These are phyloP conservation scores for Crepidodera aurea DNA, from an alignment of 2,888 invertebrate species.

Conservation along the genomic window DNA sequence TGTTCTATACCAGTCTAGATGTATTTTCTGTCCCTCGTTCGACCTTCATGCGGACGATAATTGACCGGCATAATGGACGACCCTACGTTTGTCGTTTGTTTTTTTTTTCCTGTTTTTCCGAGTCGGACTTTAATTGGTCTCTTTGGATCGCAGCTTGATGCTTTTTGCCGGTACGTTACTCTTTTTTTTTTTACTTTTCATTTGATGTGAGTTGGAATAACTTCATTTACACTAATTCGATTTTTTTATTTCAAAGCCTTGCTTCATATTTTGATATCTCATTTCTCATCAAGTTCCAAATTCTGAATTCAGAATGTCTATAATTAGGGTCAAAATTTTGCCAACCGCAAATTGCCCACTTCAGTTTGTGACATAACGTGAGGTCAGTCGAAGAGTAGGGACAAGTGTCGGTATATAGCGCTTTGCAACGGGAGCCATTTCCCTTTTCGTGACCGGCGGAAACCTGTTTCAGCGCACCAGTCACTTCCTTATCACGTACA, in stretches of 20 bases:
- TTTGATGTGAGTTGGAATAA: slow-evolving; percentile 14
- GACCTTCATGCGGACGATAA: slow-evolving; percentile 37
- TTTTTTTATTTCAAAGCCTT: too few relatives aligned
- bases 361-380: slow-evolving; percentile 17
- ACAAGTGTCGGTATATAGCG: too few relatives aligned
- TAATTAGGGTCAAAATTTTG: neutral
- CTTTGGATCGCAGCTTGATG: slow-evolving; percentile 27
- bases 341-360: slow-evolving; percentile 11
- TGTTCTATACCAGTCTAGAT: too few relatives aligned
- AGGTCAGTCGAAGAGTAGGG: slow-evolving; percentile 19
- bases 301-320: neutral
- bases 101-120: too few relatives aligned
- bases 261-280: too few relatives aligned
- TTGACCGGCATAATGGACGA: slow-evolving; percentile 41
- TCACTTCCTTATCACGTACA: slow-evolving; percentile 50
- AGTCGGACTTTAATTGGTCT: slow-evolving; percentile 37
- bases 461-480: slow-evolving; percentile 47
- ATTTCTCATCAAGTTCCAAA: too few relatives aligned
- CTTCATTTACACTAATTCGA: slow-evolving; percentile 20
- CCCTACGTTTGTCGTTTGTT: slow-evolving; percentile 37
- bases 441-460: slow-evolving; percentile 49
- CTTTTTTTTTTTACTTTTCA: slow-evolving; percentile 21
- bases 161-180: slow-evolving; percentile 20
- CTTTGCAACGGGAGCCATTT: slow-evolving; percentile 46
- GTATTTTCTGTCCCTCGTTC: slow-evolving; percentile 3